These are phyloP conservation scores for Hypomesus transpacificus DNA, from an alignment of 2,113 vertebrate genomes.

Conservation along the genomic window DNA sequence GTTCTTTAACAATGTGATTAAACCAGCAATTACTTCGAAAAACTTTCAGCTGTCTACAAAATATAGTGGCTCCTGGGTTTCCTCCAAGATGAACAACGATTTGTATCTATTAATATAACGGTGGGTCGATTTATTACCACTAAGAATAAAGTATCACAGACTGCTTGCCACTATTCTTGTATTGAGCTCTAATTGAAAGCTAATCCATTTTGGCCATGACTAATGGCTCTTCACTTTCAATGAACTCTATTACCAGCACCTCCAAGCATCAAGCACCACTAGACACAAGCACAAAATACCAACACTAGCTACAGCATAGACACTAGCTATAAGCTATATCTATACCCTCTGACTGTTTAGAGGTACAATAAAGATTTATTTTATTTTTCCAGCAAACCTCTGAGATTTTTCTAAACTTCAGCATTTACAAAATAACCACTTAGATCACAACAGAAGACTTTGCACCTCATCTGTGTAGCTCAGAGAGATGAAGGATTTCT, in stretches of 20 bases:
- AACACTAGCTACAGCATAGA: not conserved
- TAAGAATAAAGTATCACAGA: constrained; percentile 39
- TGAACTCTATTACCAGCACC: constrained; percentile 36
- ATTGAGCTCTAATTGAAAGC: constrained; percentile 50
- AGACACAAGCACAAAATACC: not conserved
- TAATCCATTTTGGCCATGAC: constrained; percentile 53
- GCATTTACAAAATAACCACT: too few species aligned
- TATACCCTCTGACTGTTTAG: too few species aligned
- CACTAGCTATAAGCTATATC: too few species aligned
- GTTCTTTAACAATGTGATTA: constrained; percentile 22
- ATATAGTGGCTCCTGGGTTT: constrained; percentile 25
- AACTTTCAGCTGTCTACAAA: not conserved
- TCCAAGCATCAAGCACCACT: not conserved
- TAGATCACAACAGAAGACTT: too few species aligned
- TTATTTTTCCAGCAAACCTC: too few species aligned
- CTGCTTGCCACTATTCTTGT: constrained; percentile 28
- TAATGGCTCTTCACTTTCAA: constrained; percentile 43
- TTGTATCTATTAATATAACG: constrained; percentile 47
- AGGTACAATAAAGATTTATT: too few species aligned
- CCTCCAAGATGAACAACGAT: constrained; percentile 40
- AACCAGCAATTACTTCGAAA: constrained; percentile 14
- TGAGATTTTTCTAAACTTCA: too few species aligned
- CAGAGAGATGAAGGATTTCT: too few species aligned
- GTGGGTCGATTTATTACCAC: constrained; percentile 47
- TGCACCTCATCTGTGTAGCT: too few species aligned